Percentiles rank a stretch among this genome's conserved stretches.
These are phyloP conservation scores for Muscicapa comitata DNA, from an alignment of 2,797 vertebrate species.

Conservation along the genomic window DNA sequence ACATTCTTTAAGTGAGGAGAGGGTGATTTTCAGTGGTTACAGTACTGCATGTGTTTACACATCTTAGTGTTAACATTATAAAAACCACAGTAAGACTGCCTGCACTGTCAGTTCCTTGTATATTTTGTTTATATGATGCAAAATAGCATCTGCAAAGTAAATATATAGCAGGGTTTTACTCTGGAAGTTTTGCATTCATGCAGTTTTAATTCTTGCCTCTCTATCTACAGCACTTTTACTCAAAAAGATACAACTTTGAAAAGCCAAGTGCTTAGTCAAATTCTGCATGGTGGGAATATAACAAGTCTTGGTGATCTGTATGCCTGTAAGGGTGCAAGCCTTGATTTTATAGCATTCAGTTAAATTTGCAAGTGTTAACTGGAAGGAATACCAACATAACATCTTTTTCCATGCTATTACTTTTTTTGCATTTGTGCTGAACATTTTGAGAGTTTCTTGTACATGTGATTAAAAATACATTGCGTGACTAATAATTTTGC, in stretches of 20 bases:
- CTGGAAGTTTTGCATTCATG: not conserved
- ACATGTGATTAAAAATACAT: not conserved
- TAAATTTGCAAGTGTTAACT: not conserved
- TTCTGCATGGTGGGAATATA: not conserved
- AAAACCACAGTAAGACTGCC: not conserved
- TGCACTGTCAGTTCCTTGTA: not conserved
- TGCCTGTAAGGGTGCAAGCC: not conserved
- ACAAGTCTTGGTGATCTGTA: not conserved
- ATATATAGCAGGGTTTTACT: not conserved
- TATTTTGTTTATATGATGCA: not conserved
- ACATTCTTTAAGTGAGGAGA: not conserved
- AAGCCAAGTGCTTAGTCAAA: not conserved
- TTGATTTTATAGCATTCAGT: not conserved
- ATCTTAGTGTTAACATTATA: not conserved
- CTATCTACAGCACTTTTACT: not conserved
- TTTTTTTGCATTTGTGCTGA: not conserved
- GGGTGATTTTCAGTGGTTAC: not conserved
- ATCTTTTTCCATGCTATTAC: accelerated
- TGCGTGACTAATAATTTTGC: not conserved
- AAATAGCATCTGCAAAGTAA: not conserved
- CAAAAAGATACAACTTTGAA: not conserved
- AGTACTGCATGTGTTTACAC: not conserved
- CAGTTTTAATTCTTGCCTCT: not conserved
- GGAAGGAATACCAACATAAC: not conserved
- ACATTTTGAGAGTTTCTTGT: not conserved